Percentiles rank a stretch among this genome's conserved stretches.
Conservation (phyloP, 1,140 invertebrate genomes). For the Doryteuthis pealeii region DNA sequence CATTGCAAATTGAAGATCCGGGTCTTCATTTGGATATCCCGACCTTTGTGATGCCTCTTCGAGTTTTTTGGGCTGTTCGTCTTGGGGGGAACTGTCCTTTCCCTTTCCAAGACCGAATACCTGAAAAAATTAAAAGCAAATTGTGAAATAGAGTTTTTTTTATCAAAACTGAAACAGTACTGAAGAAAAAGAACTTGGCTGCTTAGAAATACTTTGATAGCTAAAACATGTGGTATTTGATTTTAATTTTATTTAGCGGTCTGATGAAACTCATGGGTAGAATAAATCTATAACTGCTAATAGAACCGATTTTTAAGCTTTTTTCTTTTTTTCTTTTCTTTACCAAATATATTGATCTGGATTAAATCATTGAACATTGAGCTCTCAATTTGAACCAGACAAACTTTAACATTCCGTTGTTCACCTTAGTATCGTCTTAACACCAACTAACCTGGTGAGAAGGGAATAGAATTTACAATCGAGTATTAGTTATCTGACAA, state of each 20-base stretch:
- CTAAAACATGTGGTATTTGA: not conserved
- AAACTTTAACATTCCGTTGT: too few species aligned
- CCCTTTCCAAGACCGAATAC: not conserved
- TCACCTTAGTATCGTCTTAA: too few species aligned
- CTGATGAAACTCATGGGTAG: too few species aligned
- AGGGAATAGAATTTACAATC: too few species aligned
- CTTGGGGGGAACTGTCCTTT: not conserved
- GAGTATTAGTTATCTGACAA: too few species aligned
- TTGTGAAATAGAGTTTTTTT: not conserved
- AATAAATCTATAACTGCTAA: too few species aligned
- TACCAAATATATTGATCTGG: too few species aligned
- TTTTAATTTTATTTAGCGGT: not conserved
- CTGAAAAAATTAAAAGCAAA: not conserved
- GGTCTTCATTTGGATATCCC: not conserved
- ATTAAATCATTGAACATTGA: too few species aligned
- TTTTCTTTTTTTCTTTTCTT: too few species aligned
- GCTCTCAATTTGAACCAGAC: too few species aligned
- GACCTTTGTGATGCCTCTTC: not conserved
- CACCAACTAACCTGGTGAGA: too few species aligned
- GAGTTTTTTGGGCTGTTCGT: not conserved
- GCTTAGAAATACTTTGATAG: not conserved
- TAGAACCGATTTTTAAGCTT: too few species aligned
- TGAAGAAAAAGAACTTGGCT: not conserved
- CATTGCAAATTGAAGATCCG: not conserved
- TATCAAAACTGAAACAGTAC: not conserved